Conservation (phyloP, 2,888 invertebrate genomes). For the Lasioglossum morio region DNA sequence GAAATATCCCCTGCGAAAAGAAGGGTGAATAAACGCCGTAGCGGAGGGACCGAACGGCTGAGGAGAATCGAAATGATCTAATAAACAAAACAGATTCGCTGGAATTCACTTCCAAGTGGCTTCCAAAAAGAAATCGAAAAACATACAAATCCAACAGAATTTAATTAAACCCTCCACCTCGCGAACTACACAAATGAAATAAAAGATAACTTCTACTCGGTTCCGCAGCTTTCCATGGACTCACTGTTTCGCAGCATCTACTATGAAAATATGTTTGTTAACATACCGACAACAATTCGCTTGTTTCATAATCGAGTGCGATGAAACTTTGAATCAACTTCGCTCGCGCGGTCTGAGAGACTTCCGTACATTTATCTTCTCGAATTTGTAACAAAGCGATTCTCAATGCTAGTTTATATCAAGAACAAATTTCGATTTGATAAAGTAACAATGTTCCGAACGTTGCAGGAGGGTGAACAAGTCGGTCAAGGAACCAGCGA, state of each 20-base stretch:
- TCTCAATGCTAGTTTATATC: neutral
- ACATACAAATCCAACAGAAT: neutral
- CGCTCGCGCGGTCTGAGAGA: too few species aligned
- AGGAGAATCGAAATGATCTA: conserved; percentile 73
- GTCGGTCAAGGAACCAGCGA: neutral
- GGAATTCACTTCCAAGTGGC: neutral
- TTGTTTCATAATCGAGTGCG: neutral
- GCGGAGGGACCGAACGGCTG: conserved; percentile 35
- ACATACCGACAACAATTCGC: neutral
- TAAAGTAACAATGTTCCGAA: neutral
- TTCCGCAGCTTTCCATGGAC: neutral
- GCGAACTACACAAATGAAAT: neutral
- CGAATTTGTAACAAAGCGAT: too few species aligned
- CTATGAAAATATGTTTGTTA: neutral
- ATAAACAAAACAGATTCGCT: conserved; percentile 75
- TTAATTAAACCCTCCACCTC: neutral
- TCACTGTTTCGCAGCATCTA: neutral
- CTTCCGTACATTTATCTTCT: too few species aligned
- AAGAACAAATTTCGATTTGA: neutral
- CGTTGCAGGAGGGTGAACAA: neutral
- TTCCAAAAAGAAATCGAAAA: neutral
- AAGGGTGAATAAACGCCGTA: conserved; percentile 57
- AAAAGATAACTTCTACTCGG: neutral
- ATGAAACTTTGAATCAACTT: neutral
- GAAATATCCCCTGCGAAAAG: conserved; percentile 58